Evolutionary conservation across 2,113 vertebrate species (phyloP).

Genomic region (Phalacrocorax pelagicus): DNA sequence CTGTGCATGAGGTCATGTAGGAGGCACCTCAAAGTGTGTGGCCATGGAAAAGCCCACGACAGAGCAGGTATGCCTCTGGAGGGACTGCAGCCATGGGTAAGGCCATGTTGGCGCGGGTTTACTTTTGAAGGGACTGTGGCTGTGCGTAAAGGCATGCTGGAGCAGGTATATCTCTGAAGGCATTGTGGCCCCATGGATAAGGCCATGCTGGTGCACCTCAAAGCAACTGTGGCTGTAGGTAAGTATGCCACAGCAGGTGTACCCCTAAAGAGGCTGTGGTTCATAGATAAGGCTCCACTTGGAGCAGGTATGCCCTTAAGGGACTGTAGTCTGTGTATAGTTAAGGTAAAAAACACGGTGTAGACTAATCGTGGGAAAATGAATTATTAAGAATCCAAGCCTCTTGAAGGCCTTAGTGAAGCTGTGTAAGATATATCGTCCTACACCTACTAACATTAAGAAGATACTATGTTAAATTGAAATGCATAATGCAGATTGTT

Average conservation of each 20-base stretch:
- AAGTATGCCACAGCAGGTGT: not conserved
- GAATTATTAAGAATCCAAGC: not conserved
- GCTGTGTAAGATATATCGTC: not conserved
- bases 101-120: too few species aligned
- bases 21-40: too few species aligned
- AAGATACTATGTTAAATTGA: not conserved
- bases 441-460: not conserved
- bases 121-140: too few species aligned
- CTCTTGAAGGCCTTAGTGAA: not conserved
- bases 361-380: not conserved
- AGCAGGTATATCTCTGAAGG: not conserved
- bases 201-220: not conserved
- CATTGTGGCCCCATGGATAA: not conserved
- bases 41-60: too few species aligned
- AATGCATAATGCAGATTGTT: not conserved
- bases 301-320: not conserved
- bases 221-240: not conserved
- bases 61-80: too few species aligned
- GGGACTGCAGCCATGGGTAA: too few species aligned
- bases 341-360: not conserved
- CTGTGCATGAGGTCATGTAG: too few species aligned
- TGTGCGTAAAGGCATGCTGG: too few species aligned
- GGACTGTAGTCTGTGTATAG: not conserved
- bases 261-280: not conserved
- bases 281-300: not conserved